Percentiles rank a stretch among this genome's conserved stretches.
Evolutionary conservation across 1,140 invertebrate species (phyloP).

Genomic region (Euborellia annulipes): DNA sequence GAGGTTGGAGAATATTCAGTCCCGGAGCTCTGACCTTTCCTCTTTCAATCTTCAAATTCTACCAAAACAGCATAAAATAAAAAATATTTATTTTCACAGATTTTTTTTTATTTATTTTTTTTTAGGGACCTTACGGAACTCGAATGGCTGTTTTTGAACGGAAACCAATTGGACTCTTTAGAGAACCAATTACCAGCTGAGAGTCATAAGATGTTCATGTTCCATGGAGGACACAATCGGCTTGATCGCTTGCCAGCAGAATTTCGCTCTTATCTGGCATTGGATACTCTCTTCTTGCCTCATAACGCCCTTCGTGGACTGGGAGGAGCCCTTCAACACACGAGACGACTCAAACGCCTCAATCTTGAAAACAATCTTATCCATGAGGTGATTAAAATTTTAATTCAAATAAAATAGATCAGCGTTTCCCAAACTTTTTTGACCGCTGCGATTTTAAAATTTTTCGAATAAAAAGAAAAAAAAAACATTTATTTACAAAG

Average conservation of each 20-base stretch:
- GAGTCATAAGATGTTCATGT: conserved; percentile 40
- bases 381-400: conserved; percentile 49
- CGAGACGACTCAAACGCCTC: conserved; percentile 42
- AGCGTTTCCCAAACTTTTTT: too few species aligned
- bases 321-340: conserved; percentile 49
- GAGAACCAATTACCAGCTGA: conserved; percentile 52
- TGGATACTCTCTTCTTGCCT: conserved; percentile 52
- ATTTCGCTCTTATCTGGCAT: conserved; percentile 40
- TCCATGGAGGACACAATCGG: conserved; percentile 55
- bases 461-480: too few species aligned
- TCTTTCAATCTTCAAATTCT: too few species aligned
- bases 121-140: conserved; percentile 44
- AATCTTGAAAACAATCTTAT: conserved; percentile 55
- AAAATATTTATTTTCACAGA: neutral
- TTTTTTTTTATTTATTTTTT: conserved; percentile 9
- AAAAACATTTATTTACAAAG: too few species aligned
- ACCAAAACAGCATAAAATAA: too few species aligned
- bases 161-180: conserved; percentile 51
- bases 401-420: too few species aligned
- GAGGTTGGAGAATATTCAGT: too few species aligned
- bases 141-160: conserved; percentile 59
- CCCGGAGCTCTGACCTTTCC: too few species aligned
- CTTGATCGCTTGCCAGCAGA: conserved; percentile 49
- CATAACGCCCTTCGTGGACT: conserved; percentile 49
- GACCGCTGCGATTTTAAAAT: too few species aligned